Evolutionary conservation across 2,797 vertebrate species (phyloP).

Genomic region (Acanthiza pusilla): DNA sequence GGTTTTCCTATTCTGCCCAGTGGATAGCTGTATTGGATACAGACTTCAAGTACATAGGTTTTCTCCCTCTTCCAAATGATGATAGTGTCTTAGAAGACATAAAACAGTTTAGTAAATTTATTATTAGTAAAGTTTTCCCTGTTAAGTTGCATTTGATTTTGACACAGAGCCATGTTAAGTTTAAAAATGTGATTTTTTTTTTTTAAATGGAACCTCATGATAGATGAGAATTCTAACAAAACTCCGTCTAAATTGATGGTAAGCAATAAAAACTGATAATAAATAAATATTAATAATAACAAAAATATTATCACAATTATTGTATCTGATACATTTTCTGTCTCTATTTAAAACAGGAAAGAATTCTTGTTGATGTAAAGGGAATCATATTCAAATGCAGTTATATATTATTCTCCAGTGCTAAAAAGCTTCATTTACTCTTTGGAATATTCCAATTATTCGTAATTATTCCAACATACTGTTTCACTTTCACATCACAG

Average conservation of each 20-base stretch:
- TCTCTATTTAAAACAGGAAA: neutral
- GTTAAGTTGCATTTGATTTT: neutral
- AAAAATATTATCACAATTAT: neutral
- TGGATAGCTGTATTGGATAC: neutral
- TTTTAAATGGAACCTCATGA: neutral
- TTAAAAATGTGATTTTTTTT: neutral
- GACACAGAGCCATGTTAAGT: neutral
- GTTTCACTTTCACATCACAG: neutral
- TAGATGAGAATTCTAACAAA: neutral
- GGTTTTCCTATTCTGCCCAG: neutral
- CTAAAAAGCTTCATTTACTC: neutral
- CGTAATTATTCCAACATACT: neutral
- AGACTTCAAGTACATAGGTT: neutral
- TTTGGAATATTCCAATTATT: neutral
- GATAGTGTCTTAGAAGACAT: neutral
- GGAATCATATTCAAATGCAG: neutral
- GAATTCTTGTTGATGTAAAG: neutral
- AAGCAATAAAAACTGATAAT: neutral
- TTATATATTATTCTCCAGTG: neutral
- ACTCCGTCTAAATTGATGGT: neutral
- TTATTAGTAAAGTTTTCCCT: neutral
- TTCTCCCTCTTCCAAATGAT: neutral
- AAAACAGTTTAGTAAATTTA: neutral
- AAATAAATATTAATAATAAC: neutral
- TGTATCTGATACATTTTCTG: neutral